A percentile compares a stretch with the other conserved stretches of the same genome.
Conservation (phyloP, 2,797 vertebrate species). For the Simalia tracyae region DNA sequence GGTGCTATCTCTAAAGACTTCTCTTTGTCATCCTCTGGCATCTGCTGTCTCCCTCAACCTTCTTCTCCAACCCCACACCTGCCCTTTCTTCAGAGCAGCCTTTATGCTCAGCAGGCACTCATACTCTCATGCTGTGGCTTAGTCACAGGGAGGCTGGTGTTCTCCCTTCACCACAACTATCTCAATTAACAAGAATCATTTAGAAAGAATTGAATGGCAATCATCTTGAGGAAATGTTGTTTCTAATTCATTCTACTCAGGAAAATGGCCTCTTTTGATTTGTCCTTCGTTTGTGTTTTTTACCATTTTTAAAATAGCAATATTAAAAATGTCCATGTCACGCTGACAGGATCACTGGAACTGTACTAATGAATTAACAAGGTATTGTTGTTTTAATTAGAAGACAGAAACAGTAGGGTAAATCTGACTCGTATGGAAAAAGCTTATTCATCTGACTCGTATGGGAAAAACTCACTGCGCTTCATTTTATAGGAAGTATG, state of each 20-base stretch:
- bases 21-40: background rate
- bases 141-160: background rate
- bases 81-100: background rate
- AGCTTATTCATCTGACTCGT: background rate
- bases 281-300: background rate
- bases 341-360: background rate
- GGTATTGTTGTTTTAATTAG: constrained; percentile 1
- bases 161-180: background rate
- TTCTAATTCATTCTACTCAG: constrained; percentile 6
- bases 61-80: background rate
- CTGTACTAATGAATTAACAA: background rate
- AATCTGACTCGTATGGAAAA: background rate
- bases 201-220: background rate
- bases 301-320: constrained; percentile 1
- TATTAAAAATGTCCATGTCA: background rate
- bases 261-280: background rate
- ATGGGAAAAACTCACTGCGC: background rate
- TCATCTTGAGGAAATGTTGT: background rate
- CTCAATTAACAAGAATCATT: too few relatives aligned
- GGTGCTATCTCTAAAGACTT: background rate
- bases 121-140: background rate
- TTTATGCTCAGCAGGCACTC: background rate
- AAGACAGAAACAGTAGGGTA: background rate
- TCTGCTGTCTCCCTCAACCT: background rate
- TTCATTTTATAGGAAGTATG: constrained; percentile 14